Percentiles rank a stretch among this genome's conserved stretches.
phyloP scores from a whole-genome alignment of 2,888 invertebrate species.

The Brachyptera putata region DNA sequence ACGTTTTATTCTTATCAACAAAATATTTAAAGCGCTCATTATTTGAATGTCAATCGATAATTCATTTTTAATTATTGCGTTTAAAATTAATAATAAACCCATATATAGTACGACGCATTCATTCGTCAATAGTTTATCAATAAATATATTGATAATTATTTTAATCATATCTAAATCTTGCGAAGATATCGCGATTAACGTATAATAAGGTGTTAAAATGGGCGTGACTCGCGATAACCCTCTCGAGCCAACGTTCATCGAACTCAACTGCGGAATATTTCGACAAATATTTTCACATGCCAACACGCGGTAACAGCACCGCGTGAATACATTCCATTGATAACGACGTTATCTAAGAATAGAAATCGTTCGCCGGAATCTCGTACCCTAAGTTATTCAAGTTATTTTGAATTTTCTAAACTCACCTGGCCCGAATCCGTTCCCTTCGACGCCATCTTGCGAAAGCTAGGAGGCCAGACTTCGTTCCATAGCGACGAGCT shows the following conservation, averaged over 20 bases:
- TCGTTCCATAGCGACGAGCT: background rate
- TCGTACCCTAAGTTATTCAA: too few relatives aligned
- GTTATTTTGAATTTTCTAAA: background rate
- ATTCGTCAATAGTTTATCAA: too few relatives aligned
- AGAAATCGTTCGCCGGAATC: too few relatives aligned
- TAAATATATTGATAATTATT: too few relatives aligned
- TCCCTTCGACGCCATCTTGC: conserved; percentile 21
- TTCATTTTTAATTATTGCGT: too few relatives aligned
- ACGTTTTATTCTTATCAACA: too few relatives aligned
- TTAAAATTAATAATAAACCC: too few relatives aligned
- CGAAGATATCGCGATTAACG: background rate
- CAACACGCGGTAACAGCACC: background rate
- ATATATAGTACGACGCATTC: too few relatives aligned
- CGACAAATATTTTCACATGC: conserved; percentile 3
- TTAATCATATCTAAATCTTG: background rate
- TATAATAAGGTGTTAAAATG: conserved; percentile 3
- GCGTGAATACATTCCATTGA: too few relatives aligned
- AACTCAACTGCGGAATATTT: conserved; percentile 10
- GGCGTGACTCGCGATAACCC: conserved; percentile 17
- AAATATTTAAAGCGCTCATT: too few relatives aligned
- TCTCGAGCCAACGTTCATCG: conserved; percentile 8
- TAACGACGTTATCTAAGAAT: too few relatives aligned
- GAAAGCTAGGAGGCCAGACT: conserved; percentile 16
- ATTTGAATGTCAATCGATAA: too few relatives aligned
- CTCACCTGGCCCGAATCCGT: conserved; percentile 14